Percentiles rank a stretch among this genome's conserved stretches.
Evolutionary conservation across 1,140 invertebrate species (phyloP).

Genomic region (Harpegnathos saltator): DNA sequence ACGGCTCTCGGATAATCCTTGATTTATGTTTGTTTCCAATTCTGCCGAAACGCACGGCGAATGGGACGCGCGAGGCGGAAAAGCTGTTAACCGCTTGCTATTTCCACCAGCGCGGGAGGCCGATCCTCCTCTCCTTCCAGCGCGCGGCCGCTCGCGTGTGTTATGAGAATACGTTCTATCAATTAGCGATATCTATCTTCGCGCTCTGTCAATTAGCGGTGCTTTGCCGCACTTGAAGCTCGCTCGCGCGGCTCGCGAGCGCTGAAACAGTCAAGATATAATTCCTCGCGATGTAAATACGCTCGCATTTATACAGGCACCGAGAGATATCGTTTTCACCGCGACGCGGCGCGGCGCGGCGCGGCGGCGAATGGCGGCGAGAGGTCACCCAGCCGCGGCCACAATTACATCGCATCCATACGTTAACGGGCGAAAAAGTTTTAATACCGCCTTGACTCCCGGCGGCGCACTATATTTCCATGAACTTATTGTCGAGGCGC

Average conservation of each 20-base stretch:
- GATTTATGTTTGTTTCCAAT: too few relatives aligned
- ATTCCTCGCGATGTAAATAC: neutral
- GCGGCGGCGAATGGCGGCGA: too few relatives aligned
- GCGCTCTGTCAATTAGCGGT: constrained; percentile 3
- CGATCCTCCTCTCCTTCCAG: too few relatives aligned
- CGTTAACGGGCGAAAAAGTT: constrained; percentile 78
- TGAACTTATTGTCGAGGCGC: constrained; percentile 79
- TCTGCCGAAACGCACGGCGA: too few relatives aligned
- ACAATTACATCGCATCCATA: constrained; percentile 71
- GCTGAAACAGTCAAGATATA: neutral
- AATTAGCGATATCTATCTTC: neutral
- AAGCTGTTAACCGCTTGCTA: too few relatives aligned
- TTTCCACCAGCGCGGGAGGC: too few relatives aligned
- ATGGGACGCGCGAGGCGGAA: too few relatives aligned
- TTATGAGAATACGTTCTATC: too few relatives aligned
- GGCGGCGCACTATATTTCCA: constrained; percentile 77
- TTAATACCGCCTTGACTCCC: constrained; percentile 77
- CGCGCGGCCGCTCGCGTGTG: too few relatives aligned
- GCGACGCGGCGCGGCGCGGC: neutral
- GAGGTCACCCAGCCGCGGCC: constrained; percentile 44
- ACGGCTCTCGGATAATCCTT: neutral
- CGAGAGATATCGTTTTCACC: constrained; percentile 6
- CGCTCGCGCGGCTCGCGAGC: neutral
- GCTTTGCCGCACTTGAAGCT: too few relatives aligned
- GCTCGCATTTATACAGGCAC: neutral